A percentile compares a stretch with the other conserved stretches of the same genome.
Conservation (phyloP, 2,888 invertebrate species). For the Cacoxenus indagator region DNA sequence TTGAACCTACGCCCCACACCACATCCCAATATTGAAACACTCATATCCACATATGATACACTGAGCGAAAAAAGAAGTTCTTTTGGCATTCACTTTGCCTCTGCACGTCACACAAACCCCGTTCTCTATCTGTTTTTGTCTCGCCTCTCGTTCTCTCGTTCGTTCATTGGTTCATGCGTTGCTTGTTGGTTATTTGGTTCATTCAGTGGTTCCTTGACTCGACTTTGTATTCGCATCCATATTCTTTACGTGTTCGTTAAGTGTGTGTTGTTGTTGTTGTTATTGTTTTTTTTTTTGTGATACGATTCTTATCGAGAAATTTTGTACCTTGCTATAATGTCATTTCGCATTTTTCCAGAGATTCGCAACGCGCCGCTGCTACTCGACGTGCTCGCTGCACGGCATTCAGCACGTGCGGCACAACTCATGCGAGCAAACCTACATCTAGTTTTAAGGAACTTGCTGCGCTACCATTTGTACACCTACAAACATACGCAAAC, state of each 20-base stretch:
- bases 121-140: not conserved
- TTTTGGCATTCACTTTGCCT: not conserved
- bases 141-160: not conserved
- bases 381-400: conserved; percentile 84
- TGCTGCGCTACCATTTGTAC: conserved; percentile 27
- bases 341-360: conserved; percentile 75
- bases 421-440: conserved; percentile 88
- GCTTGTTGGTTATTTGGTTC: not conserved
- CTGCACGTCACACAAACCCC: not conserved
- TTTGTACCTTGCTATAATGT: conserved; percentile 41
- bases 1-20: conserved; percentile 15
- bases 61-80: not conserved
- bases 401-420: conserved; percentile 81
- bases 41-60: conserved; percentile 19
- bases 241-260: not conserved
- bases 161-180: not conserved
- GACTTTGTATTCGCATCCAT: not conserved
- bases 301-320: conserved; percentile 49
- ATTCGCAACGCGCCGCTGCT: conserved; percentile 84
- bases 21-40: conserved; percentile 26
- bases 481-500: no score
- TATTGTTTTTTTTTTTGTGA: conserved; percentile 25
- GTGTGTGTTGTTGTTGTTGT: conserved; percentile 11
- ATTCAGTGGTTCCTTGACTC: not conserved
- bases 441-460: conserved; percentile 76